A percentile compares a stretch with the other conserved stretches of the same genome.
Conservation (phyloP, 2,888 invertebrate genomes). For the Alviniconcha strummeri region DNA sequence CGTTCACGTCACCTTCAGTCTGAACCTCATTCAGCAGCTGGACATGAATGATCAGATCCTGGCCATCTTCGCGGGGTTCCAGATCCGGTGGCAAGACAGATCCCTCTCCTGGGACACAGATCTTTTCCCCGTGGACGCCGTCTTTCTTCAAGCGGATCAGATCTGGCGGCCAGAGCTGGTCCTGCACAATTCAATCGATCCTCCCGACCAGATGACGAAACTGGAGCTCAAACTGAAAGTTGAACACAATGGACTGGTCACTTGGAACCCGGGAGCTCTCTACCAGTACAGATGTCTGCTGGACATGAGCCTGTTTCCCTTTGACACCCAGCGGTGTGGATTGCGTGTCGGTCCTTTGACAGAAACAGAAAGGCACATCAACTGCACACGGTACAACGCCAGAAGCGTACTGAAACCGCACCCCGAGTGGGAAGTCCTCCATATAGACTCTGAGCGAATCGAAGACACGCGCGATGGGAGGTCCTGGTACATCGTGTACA, state of each 20-base stretch:
- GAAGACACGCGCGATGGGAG: not conserved
- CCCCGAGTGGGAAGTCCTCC: constrained; percentile 7
- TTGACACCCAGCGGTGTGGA: not conserved
- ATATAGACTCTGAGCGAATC: not conserved
- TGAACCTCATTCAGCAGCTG: too few species aligned
- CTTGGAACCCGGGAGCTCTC: constrained; percentile 4
- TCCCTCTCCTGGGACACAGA: too few species aligned
- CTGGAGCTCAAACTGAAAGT: not conserved
- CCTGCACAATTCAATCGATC: too few species aligned
- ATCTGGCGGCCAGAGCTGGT: too few species aligned
- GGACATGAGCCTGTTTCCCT: constrained; percentile 2
- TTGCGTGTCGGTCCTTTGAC: not conserved
- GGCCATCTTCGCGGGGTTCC: too few species aligned
- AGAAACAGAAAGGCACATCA: not conserved
- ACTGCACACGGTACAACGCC: not conserved
- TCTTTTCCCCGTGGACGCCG: too few species aligned
- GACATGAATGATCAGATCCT: too few species aligned
- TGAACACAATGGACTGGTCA: not conserved
- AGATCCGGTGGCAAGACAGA: too few species aligned
- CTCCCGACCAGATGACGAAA: not conserved
- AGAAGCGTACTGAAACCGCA: not conserved
- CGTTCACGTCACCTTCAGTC: too few species aligned
- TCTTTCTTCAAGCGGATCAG: too few species aligned
- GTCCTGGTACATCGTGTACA: not conserved
- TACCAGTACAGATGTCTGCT: not conserved